Evolutionary conservation across 2,888 invertebrate genomes (phyloP), one percentile per base, ranked within the genome.

Genomic region (Muschampia plurimacula): DNA sequence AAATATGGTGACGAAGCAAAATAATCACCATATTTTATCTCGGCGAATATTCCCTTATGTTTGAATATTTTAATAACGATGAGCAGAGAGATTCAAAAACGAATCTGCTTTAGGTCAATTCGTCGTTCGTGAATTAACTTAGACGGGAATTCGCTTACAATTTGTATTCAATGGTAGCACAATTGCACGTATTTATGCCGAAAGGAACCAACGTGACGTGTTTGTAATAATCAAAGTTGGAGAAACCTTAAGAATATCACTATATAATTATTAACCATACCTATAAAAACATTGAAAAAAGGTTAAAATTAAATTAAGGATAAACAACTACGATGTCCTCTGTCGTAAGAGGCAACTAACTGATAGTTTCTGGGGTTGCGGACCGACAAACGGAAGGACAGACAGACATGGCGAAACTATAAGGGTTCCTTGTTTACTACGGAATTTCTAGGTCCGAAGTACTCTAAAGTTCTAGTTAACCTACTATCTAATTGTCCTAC

Each of bases 121-220:
- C 83, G 77, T 78, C 84, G 83, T 83, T 82, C 80, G 79, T 78
- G 82, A 86, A 89, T 88, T 87, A 88, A 87, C 84, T 86, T 81
- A 82, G 57, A 81, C 83, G 83, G 82, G 85, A 90, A 89, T 82
- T 87, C 88, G 87, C 86, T 87, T 86, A 87, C 86, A 88, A 88
- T 88, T 89, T 89, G 84, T 88, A 87, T 89, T 88, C 86, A 82
- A 83, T 86, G 59, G 57, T 65, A 63, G 64, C 57, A 49, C 55
- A 59, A 66, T 70, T 46, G 49, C 15, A 28, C 2, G 36, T 28
- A n/a, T 66, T 66, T 39, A 71, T 57, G 60, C 66, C 22, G 13
- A 36, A 71, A 39, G 22, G 57, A 60, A 65, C 71, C 66, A 71
- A 46, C 15, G 3, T 32, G 32, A n/a, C 0, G 41, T 39, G 8